A percentile compares a stretch with the other conserved stretches of the same genome.
Conservation (phyloP, 2,888 invertebrate genomes). For the Alloscopus bannaensis region DNA sequence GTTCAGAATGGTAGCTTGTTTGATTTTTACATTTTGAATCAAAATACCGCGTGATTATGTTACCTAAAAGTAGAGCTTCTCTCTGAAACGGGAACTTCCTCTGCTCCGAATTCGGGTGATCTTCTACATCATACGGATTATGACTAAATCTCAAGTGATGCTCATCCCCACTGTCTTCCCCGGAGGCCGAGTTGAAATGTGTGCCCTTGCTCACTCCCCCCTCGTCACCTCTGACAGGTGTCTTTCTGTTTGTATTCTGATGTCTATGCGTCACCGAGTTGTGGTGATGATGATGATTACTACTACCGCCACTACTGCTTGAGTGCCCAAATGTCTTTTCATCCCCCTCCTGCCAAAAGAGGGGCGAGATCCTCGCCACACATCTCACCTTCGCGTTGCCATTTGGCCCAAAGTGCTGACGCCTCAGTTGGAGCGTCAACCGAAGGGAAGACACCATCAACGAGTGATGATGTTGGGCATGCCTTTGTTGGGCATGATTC, state of each 20-base stretch:
- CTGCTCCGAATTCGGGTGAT: conserved; percentile 14
- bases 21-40: too few relatives aligned
- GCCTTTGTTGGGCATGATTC: too few relatives aligned
- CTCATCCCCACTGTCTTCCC: not conserved
- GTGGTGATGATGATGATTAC: not conserved
- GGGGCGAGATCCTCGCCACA: conserved; percentile 66
- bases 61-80: conserved; percentile 48
- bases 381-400: conserved; percentile 68
- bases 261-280: conserved; percentile 6
- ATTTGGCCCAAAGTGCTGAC: conserved; percentile 64
- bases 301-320: not conserved
- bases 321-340: conserved; percentile 49
- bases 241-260: conserved; percentile 11
- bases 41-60: too few relatives aligned
- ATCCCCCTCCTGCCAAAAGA: conserved; percentile 66
- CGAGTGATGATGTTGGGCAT: not conserved
- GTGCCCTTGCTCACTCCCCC: not conserved
- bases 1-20: too few relatives aligned
- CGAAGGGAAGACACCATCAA: conserved; percentile 53
- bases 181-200: not conserved
- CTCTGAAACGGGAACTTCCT: conserved; percentile 42
- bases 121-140: conserved; percentile 2
- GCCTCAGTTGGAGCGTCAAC: conserved; percentile 59
- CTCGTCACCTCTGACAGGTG: not conserved
- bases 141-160: not conserved